Conservation (phyloP, 1,140 invertebrate genomes). For the Leptestheria dahalacensis region DNA sequence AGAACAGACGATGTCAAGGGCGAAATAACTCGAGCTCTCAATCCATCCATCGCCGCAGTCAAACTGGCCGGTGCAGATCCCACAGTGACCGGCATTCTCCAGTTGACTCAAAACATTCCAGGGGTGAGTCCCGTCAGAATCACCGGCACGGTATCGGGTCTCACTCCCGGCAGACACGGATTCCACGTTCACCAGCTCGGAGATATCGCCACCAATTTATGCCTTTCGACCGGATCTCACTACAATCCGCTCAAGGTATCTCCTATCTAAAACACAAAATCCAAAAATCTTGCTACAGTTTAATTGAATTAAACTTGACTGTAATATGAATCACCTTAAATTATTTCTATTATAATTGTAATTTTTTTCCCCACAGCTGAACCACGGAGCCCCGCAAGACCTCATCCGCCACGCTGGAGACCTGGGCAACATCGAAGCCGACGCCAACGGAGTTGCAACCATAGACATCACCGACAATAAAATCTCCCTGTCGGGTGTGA, state of each 20-base stretch:
- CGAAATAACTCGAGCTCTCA: too few relatives aligned
- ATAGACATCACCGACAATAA: constrained; percentile 28
- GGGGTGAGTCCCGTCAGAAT: constrained; percentile 34
- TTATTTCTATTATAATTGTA: too few relatives aligned
- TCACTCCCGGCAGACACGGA: constrained; percentile 46
- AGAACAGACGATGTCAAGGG: too few relatives aligned
- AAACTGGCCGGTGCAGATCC: not conserved
- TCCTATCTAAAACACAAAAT: too few relatives aligned
- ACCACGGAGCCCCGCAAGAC: constrained; percentile 57
- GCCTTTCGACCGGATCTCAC: constrained; percentile 31
- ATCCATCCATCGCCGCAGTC: not conserved
- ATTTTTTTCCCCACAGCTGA: constrained; percentile 34
- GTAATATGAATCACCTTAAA: too few relatives aligned
- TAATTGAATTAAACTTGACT: too few relatives aligned
- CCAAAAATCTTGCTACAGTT: too few relatives aligned
- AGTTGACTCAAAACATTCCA: not conserved
- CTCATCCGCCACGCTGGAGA: constrained; percentile 67
- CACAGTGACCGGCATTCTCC: not conserved
- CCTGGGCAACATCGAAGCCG: constrained; percentile 59
- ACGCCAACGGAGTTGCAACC: constrained; percentile 26
- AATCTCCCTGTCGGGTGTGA: constrained; percentile 27
- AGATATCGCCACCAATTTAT: constrained; percentile 23
- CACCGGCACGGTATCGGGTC: constrained; percentile 38
- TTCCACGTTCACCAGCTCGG: constrained; percentile 58
- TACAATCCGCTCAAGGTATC: constrained; percentile 28